phyloP scores from a whole-genome alignment of 2,888 invertebrate genomes.

The Plagiodera versicolora region DNA sequence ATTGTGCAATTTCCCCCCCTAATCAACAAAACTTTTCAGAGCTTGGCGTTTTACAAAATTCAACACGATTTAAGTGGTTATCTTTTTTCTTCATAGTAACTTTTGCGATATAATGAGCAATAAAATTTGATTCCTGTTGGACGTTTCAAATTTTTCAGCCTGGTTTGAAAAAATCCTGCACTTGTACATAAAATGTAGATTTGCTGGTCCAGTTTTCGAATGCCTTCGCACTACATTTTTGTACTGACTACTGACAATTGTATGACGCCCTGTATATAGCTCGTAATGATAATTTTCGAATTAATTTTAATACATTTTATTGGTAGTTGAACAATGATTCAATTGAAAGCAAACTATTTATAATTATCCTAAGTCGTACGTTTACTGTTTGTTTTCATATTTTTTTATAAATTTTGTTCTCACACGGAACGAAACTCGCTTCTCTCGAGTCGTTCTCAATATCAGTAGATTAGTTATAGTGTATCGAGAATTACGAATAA shows the following conservation, averaged over 20 bases:
- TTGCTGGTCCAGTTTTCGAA: too few species aligned
- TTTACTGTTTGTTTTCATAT: conserved; percentile 27
- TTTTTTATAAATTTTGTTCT: conserved; percentile 26
- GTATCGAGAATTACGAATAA: conserved; percentile 32
- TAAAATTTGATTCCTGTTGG: not conserved
- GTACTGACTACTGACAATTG: not conserved
- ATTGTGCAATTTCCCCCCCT: too few species aligned
- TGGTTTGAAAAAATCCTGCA: not conserved
- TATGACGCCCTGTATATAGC: conserved; percentile 1
- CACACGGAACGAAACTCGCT: conserved; percentile 27
- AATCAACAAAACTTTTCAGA: too few species aligned
- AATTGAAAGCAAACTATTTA: conserved; percentile 2
- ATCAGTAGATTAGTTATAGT: conserved; percentile 35
- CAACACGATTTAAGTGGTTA: too few species aligned
- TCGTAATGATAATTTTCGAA: conserved; percentile 8
- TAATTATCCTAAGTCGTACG: conserved; percentile 25
- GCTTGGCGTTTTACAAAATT: too few species aligned
- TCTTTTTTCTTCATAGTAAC: too few species aligned
- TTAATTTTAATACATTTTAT: conserved; percentile 11
- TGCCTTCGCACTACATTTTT: not conserved
- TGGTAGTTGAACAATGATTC: conserved; percentile 2
- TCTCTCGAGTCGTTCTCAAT: conserved; percentile 25
- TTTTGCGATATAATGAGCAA: not conserved
- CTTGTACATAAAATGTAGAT: not conserved
- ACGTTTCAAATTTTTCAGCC: not conserved